Conservation (phyloP, 2,797 vertebrate species). For the Coregonus sp. region DNA sequence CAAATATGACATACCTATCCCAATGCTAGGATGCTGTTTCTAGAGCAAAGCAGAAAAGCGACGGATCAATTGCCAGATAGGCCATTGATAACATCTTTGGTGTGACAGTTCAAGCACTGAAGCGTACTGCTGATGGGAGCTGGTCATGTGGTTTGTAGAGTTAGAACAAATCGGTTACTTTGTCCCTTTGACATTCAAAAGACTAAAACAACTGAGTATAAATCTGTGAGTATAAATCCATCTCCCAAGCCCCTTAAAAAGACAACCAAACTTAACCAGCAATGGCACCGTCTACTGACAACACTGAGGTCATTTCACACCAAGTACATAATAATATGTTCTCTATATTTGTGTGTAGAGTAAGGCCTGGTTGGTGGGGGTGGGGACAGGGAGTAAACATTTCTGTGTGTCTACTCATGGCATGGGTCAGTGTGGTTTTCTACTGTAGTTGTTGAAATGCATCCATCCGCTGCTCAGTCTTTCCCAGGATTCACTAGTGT, state of each 20-base stretch:
- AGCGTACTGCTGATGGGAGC: neutral
- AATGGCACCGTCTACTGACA: neutral
- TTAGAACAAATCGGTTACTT: constrained; percentile 11
- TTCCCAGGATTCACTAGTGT: neutral
- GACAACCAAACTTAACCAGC: neutral
- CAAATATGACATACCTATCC: neutral
- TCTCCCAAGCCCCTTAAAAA: neutral
- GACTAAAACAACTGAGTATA: neutral
- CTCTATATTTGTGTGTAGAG: neutral
- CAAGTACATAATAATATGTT: neutral
- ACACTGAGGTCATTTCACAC: neutral
- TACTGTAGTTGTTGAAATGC: neutral
- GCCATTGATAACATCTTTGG: neutral
- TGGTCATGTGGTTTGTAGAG: neutral
- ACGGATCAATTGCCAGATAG: neutral
- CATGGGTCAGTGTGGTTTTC: neutral
- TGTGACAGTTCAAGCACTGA: constrained; percentile 6
- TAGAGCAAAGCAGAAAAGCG: neutral
- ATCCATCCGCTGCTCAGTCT: neutral
- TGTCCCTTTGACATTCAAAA: neutral
- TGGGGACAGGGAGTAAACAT: neutral
- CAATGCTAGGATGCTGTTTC: neutral
- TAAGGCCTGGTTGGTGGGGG: constrained; percentile 56
- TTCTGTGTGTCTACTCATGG: neutral
- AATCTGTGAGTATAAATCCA: neutral